Conservation (phyloP, 2,888 invertebrate genomes). For the Calliphora vomitoria region DNA sequence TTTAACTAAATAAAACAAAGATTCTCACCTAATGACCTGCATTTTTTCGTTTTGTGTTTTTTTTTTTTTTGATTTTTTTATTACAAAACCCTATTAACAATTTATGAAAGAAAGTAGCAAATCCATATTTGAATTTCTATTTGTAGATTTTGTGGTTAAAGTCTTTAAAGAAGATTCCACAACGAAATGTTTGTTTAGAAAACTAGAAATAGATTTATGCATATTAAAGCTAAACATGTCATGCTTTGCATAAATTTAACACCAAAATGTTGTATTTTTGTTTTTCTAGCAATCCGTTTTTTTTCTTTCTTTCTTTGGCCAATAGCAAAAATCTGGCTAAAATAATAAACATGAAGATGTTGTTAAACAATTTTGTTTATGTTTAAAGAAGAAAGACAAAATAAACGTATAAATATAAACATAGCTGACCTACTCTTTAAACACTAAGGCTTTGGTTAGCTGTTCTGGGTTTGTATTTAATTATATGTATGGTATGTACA, state of each 20-base stretch:
- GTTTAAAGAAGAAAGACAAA: constrained; percentile 3
- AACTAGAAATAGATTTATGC: constrained; percentile 67
- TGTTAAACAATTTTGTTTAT: constrained; percentile 49
- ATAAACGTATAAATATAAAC: constrained; percentile 14
- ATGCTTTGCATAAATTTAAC: constrained; percentile 72
- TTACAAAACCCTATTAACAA: constrained; percentile 7
- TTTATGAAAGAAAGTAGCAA: constrained; percentile 61
- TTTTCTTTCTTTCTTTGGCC: constrained; percentile 3
- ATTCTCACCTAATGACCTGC: constrained; percentile 67
- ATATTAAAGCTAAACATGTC: constrained; percentile 69
- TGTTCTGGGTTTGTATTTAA: constrained; percentile 27
- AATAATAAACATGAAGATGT: constrained; percentile 57
- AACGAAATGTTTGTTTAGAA: neutral
- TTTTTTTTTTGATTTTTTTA: constrained; percentile 18
- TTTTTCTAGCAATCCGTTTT: neutral
- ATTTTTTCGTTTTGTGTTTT: constrained; percentile 23
- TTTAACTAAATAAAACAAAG: constrained; percentile 24
- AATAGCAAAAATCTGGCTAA: constrained; percentile 41
- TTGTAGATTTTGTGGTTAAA: neutral
- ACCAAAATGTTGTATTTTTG: constrained; percentile 62
- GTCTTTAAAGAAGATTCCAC: constrained; percentile 16
- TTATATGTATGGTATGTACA: neutral
- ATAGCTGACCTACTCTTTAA: constrained; percentile 64
- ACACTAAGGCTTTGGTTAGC: neutral
- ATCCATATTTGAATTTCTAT: constrained; percentile 7